These are phyloP conservation scores for Pygmarrhopalites habei DNA, from an alignment of 1,140 invertebrate species.

Conservation along the genomic window DNA sequence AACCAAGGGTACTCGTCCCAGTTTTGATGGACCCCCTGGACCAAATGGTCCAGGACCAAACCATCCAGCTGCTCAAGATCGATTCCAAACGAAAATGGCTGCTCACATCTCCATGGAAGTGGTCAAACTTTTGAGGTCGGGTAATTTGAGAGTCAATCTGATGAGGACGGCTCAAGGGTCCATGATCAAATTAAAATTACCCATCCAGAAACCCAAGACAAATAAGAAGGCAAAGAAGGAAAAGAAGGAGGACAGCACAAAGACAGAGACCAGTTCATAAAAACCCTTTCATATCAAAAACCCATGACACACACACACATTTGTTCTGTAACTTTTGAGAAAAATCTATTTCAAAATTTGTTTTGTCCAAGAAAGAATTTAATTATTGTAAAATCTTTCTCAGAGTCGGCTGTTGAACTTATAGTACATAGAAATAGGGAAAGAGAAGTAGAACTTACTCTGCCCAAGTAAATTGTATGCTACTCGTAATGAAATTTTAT, in stretches of 20 bases:
- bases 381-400: too few species aligned
- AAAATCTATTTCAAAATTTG: too few species aligned
- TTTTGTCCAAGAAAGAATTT: too few species aligned
- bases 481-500: too few species aligned
- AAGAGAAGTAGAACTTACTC: too few species aligned
- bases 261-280: too few species aligned
- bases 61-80: conserved; percentile 15
- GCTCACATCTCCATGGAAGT: conserved; percentile 40
- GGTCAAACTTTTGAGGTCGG: conserved; percentile 37
- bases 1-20: neutral
- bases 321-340: too few species aligned
- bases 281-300: too few species aligned
- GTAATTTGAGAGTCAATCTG: conserved; percentile 37
- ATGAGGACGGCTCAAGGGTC: conserved; percentile 36
- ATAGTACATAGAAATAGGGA: too few species aligned
- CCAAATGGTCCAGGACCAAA: conserved; percentile 22
- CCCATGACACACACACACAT: too few species aligned
- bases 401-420: too few species aligned
- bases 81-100: conserved; percentile 38
- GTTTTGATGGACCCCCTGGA: conserved; percentile 1
- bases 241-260: conserved; percentile 3
- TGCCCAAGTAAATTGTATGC: too few species aligned
- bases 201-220: conserved; percentile 28
- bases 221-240: conserved; percentile 26
- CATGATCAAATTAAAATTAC: conserved; percentile 37